Evolutionary conservation across 2,797 vertebrate species (phyloP), one percentile per base, ranked within the genome.

Genomic region (Sarcophilus harrisii): DNA sequence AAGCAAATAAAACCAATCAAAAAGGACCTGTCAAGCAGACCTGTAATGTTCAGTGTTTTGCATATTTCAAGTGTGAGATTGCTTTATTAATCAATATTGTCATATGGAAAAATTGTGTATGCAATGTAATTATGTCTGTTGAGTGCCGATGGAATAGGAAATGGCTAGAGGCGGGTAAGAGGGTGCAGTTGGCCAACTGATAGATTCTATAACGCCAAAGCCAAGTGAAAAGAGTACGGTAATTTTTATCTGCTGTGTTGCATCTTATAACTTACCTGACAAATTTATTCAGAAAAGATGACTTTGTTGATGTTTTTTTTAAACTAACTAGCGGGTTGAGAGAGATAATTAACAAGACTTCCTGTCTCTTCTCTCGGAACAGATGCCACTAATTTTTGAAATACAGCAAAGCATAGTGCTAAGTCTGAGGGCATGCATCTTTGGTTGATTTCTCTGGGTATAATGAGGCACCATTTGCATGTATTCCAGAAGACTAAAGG

Each of bases 341-440:
- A 98, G 96, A 98, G 89, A 98, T 98, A 98, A 98, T 98, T 97
- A 97, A 98, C 98, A 98, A 0, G 4, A 96, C 95, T 97, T 97
- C 94, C 89, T 96, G 95, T 95, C 97, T 98, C 95, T 98, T 98
- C 97, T 97, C 95, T 98, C 96, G 97, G 96, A 97, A 98, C 98
- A 98, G 98, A 98, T 97, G 97, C 96, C 96, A 90, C 90, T 90
- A 97, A 97, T 97, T 97, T 98, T 97, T 97, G 96, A 98, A 97
- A 97, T 96, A 96, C 97, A 97, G 95, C 94, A 96, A 97, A 96
- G 97, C 96, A 95, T 52, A 49, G 94, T 97, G 92, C 97, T 98
- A 97, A 96, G 97, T 98, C 94, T 95, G 97, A 97, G 97, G 97
- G 96, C 96, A 96, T 89, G 96, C 95, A 96, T 96, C 97, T 95